Conservation (phyloP, 2,113 vertebrate genomes). For the Dinomys branickii region DNA sequence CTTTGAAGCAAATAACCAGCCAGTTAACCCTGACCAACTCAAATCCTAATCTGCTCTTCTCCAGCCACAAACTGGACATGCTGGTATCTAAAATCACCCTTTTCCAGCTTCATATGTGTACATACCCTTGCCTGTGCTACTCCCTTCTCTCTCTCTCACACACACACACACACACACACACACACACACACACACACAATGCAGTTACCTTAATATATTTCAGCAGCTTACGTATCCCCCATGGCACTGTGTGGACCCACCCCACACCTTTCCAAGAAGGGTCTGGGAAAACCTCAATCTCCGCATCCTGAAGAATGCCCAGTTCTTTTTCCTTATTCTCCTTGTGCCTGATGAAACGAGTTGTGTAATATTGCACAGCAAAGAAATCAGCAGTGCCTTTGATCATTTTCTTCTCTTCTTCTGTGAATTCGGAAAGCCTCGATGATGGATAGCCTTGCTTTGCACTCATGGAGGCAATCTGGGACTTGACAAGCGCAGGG, state of each 20-base stretch:
- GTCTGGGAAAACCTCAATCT: slow-evolving; percentile 83
- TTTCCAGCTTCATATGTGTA: background rate
- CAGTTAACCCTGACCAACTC: background rate
- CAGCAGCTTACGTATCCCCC: slow-evolving; percentile 86
- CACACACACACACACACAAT: background rate
- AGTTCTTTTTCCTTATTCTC: slow-evolving; percentile 61
- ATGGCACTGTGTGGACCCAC: slow-evolving; percentile 87
- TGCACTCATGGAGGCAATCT: slow-evolving; percentile 83
- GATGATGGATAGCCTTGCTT: slow-evolving; percentile 78
- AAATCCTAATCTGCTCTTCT: background rate
- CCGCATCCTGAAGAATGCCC: slow-evolving; percentile 80
- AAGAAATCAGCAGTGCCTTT: slow-evolving; percentile 91
- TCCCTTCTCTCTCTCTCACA: too few relatives aligned
- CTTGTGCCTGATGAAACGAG: slow-evolving; percentile 83
- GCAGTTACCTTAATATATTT: slow-evolving; percentile 88
- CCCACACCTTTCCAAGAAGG: slow-evolving; percentile 86
- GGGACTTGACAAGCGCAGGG: slow-evolving; percentile 86
- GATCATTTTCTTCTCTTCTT: slow-evolving; percentile 85
- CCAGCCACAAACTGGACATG: background rate
- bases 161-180: background rate
- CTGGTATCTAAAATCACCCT: background rate
- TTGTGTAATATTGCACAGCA: slow-evolving; percentile 90
- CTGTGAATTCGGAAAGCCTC: slow-evolving; percentile 87
- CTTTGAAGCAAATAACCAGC: background rate
- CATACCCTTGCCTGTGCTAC: background rate